Evolutionary conservation across 1,140 invertebrate species (phyloP).

Genomic region (Aethina tumida): DNA sequence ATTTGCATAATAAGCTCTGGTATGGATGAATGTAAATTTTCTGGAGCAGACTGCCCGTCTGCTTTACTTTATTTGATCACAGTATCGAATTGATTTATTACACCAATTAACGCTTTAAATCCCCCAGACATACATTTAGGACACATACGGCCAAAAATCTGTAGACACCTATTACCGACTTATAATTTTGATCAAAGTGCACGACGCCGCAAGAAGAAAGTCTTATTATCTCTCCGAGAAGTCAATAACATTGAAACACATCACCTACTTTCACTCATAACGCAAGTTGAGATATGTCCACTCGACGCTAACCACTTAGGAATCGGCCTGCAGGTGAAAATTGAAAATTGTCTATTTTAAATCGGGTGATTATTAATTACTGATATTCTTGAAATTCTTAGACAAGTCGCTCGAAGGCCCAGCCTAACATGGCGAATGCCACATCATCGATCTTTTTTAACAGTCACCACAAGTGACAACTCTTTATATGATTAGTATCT

Average conservation of each 20-base stretch:
- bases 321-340: not conserved
- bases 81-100: not conserved
- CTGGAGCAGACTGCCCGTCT: too few relatives aligned
- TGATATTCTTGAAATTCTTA: too few relatives aligned
- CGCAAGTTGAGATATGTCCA: constrained; percentile 9
- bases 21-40: too few relatives aligned
- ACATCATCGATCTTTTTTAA: not conserved
- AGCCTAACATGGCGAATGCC: constrained; percentile 2
- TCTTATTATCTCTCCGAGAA: too few relatives aligned
- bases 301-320: not conserved
- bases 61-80: not conserved
- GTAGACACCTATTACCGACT: constrained; percentile 4
- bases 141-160: not conserved
- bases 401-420: not conserved
- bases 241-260: constrained; percentile 16
- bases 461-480: too few relatives aligned
- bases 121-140: not conserved
- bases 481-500: too few relatives aligned
- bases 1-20: too few relatives aligned
- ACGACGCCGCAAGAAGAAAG: constrained; percentile 11
- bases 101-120: not conserved
- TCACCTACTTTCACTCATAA: constrained; percentile 17
- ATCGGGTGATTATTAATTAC: too few relatives aligned
- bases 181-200: constrained; percentile 3
- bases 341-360: not conserved